Percentiles rank a stretch among this genome's conserved stretches.
These are phyloP conservation scores for Allophyes oxyacanthae DNA, from an alignment of 2,888 invertebrate genomes.

Conservation along the genomic window DNA sequence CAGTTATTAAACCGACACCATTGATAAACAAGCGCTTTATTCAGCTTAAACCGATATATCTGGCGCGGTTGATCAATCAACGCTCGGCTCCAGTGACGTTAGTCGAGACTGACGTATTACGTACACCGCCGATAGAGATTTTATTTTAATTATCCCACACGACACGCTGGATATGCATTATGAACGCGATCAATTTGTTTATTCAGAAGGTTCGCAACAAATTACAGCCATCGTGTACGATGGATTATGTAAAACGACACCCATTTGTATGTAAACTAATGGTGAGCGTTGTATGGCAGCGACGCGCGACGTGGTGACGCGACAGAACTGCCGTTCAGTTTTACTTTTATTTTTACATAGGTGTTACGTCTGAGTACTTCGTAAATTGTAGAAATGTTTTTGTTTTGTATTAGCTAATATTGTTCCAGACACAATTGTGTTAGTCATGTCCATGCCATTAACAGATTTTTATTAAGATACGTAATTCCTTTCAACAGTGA, in stretches of 20 bases:
- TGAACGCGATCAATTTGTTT: constrained; percentile 85
- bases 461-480: constrained; percentile 10
- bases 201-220: constrained; percentile 86
- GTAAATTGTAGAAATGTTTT: constrained; percentile 19
- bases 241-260: constrained; percentile 88
- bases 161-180: constrained; percentile 75
- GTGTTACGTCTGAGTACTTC: constrained; percentile 16
- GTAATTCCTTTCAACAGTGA: constrained; percentile 1
- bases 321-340: constrained; percentile 52
- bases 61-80: constrained; percentile 54
- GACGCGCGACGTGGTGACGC: constrained; percentile 50
- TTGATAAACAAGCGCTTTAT: constrained; percentile 43
- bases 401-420: constrained; percentile 1
- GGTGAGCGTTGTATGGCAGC: constrained; percentile 75
- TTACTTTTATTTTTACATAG: constrained; percentile 44
- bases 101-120: constrained; percentile 53
- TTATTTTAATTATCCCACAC: constrained; percentile 61
- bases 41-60: constrained; percentile 50
- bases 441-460: background rate
- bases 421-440: constrained; percentile 6
- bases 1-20: constrained; percentile 46
- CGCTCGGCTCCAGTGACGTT: constrained; percentile 46
- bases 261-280: constrained; percentile 89
- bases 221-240: constrained; percentile 83
- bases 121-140: constrained; percentile 54